Evolutionary conservation across 2,113 vertebrate genomes (phyloP), one percentile per base, ranked within the genome.

Genomic region (Notarius lentiginosus): DNA sequence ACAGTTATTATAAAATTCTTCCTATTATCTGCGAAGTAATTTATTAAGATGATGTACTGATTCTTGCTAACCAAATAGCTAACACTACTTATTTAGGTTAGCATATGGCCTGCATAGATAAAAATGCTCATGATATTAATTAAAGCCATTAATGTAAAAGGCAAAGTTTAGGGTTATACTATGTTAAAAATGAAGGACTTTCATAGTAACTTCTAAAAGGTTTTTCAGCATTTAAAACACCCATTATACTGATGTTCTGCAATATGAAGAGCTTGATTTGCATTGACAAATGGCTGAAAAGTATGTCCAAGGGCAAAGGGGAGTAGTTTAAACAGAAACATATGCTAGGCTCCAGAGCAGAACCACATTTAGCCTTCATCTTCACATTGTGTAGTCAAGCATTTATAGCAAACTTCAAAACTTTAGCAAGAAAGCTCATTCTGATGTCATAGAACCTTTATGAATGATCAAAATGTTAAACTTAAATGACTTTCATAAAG

Each of bases 241-340:
- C 55, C 30, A 61, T 84, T 75, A 77, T 30, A 53, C 17, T 4
- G 27, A 63, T 53, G 58, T 65, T 85, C 56, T 47, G 24, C 73
- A 24, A 49, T 18, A 15, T 65, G 63, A 63, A 68, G 61, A 66
- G n/a, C 18, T 12, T 66, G 55, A 80, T 24, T 49, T 70, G 5
- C 66, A 61, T 72, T 87, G 79, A 82, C 66, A 82, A 87, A 87
- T 51, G 55, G 24, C 85, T 82, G 63, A 82, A 82, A 61, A 56
- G 9, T 79, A 56, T 61, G 55, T 72, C 85, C 68, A 82, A 87
- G 85, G 85, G 55, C 79, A 2, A 70, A 49, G 10, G 47, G 56
- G 51, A 63, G 11, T 34, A 61, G 8, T 63, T 82, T 73, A 12
- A 66, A 87, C 79, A 72, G 77, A 60, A 56, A 81, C 60, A 87